phyloP scores from a whole-genome alignment of 1,140 invertebrate genomes.

The Cheumatopsyche charites region DNA sequence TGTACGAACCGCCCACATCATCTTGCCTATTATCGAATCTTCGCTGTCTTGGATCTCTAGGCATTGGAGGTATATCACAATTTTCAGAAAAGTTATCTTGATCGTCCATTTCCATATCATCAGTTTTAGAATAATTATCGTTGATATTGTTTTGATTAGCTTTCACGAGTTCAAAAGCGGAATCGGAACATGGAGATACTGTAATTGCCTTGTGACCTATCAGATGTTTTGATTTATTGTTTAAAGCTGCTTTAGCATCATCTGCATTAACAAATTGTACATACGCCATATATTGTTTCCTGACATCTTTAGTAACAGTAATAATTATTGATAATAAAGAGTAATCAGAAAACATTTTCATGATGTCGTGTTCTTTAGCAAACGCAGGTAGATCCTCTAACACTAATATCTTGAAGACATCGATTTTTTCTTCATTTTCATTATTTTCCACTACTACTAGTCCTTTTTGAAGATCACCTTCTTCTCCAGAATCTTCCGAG shows the following conservation, averaged over 20 bases:
- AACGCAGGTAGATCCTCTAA: constrained; percentile 75
- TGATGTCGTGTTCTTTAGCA: constrained; percentile 77
- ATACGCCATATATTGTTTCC: constrained; percentile 67
- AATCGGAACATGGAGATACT: constrained; percentile 61
- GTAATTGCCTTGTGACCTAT: constrained; percentile 65
- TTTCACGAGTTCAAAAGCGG: constrained; percentile 62
- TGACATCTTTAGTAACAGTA: constrained; percentile 63
- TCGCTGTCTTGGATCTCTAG: constrained; percentile 50
- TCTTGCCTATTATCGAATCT: constrained; percentile 39
- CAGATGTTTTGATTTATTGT: constrained; percentile 60
- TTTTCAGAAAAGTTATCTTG: constrained; percentile 39
- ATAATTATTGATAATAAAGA: constrained; percentile 74
- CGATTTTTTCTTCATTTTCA: constrained; percentile 42
- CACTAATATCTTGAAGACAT: constrained; percentile 64
- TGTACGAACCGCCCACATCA: constrained; percentile 36
- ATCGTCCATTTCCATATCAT: constrained; percentile 19
- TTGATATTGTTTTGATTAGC: constrained; percentile 52
- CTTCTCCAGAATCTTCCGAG: constrained; percentile 44
- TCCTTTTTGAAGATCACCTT: constrained; percentile 44
- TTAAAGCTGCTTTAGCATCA: constrained; percentile 69
- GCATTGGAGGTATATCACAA: constrained; percentile 44
- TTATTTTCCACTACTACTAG: constrained; percentile 42
- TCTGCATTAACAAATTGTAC: constrained; percentile 75
- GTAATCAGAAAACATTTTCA: constrained; percentile 75
- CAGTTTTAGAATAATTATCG: constrained; percentile 37